These are phyloP conservation scores for Limosa lapponica DNA, from an alignment of 2,797 vertebrate genomes.

Conservation along the genomic window DNA sequence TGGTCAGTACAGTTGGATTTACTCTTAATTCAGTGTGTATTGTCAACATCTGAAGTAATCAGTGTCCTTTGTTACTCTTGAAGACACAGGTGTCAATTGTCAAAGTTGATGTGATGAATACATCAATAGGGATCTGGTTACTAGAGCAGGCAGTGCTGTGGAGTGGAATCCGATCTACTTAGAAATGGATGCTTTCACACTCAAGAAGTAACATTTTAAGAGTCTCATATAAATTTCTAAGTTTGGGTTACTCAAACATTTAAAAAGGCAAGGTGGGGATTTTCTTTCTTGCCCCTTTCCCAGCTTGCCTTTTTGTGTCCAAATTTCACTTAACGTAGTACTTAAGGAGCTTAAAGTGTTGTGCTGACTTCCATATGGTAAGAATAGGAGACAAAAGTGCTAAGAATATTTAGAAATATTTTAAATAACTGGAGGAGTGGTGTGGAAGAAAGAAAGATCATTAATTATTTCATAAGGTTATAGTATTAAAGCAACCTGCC, in stretches of 20 bases:
- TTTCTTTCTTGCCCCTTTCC: neutral
- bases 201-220: neutral
- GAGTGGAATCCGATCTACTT: neutral
- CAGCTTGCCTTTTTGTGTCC: neutral
- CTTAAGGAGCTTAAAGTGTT: neutral
- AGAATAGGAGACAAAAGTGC: neutral
- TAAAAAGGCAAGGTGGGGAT: neutral
- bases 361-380: neutral
- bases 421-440: neutral
- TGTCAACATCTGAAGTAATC: neutral
- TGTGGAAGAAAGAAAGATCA: neutral
- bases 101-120: neutral
- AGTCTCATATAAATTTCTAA: neutral
- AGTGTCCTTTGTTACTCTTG: neutral
- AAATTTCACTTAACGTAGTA: neutral
- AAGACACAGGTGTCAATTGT: neutral
- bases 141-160: neutral
- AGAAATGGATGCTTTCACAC: neutral
- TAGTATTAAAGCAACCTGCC: neutral
- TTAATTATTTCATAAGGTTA: neutral
- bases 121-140: neutral
- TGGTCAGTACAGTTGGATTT: neutral
- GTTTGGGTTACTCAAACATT: neutral
- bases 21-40: neutral
- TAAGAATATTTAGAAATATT: neutral